Evolutionary conservation across 2,797 vertebrate genomes (phyloP), one percentile per base, ranked within the genome.

Genomic region (Oreochromis mossambicus): DNA sequence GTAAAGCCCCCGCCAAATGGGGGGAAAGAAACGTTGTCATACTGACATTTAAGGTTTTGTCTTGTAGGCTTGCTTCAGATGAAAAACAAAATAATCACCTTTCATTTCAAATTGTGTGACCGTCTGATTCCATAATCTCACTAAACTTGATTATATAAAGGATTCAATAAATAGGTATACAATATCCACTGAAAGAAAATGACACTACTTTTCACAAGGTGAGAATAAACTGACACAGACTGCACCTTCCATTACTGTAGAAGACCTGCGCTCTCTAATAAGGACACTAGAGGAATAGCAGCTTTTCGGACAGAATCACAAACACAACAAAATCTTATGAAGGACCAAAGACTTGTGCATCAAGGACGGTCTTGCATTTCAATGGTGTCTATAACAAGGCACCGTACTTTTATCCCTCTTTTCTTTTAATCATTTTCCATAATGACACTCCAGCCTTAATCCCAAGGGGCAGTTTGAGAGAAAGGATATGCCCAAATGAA

Each of bases 401-500:
- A 48, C 80, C 81, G 46, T 13, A 70, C 24, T 54, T 89, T 76
- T 66, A 86, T 56, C 54, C 56, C 46, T 78, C 58, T 79, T 86
- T 82, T 84, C 76, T 88, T 82, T 41, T 86, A 85, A 91, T 91
- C 63, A 87, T 87, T 82, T 56, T 78, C 81, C 34, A 24, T 87
- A 90, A 93, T 90, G 75, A 84, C 75, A 80, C 68, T 87, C 51
- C 48, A 85, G 78, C 63, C 34, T 66, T 52, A 77, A 89, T 92
- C 86, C 83, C 58, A 8, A 3, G 17, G 73, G 81, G 66, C 7
- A 32, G 70, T 81, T 84, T 83, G 86, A 89, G 38, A 66, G 77
- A 84, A 87, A 56, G 76, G 41, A 89, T 80, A 48, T 50, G 84
- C 51, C 81, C 51, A 58, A 79, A 82, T 84, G 68, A 82, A 89